These are phyloP conservation scores for Eunapius fragilis DNA, from an alignment of 37 sponge, comb jelly and placozoan species.

Conservation along the genomic window DNA sequence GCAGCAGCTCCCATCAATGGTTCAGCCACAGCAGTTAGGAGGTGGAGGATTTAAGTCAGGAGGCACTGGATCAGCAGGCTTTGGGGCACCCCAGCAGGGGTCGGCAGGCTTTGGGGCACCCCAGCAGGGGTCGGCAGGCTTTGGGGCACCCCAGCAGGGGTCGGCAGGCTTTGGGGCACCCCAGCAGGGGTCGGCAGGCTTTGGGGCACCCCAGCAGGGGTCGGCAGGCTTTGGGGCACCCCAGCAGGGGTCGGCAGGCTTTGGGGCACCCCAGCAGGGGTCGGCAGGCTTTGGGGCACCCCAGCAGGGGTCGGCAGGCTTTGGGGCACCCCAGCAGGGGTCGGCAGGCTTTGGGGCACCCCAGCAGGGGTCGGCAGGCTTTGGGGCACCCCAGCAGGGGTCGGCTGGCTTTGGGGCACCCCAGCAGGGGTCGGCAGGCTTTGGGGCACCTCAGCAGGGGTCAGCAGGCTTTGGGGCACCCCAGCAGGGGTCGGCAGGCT, in stretches of 20 bases:
- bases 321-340: too few relatives aligned
- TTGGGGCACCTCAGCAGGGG: too few relatives aligned
- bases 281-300: conserved; percentile 1
- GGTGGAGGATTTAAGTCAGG: not conserved
- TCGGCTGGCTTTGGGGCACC: too few relatives aligned
- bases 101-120: not conserved
- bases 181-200: not conserved
- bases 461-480: too few relatives aligned
- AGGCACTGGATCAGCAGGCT: not conserved
- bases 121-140: conserved; percentile 1
- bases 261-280: not conserved
- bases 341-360: too few relatives aligned
- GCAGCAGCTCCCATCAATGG: not conserved
- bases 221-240: not conserved
- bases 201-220: not conserved
- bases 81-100: conserved; percentile 5
- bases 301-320: not conserved
- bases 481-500: not conserved
- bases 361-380: too few relatives aligned
- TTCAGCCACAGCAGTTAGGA: not conserved
- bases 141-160: not conserved
- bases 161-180: not conserved
- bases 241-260: not conserved
- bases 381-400: too few relatives aligned
- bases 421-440: too few relatives aligned